phyloP scores from a whole-genome alignment of 2,888 invertebrate genomes.

The Liopterus haemorrhoidalis region DNA sequence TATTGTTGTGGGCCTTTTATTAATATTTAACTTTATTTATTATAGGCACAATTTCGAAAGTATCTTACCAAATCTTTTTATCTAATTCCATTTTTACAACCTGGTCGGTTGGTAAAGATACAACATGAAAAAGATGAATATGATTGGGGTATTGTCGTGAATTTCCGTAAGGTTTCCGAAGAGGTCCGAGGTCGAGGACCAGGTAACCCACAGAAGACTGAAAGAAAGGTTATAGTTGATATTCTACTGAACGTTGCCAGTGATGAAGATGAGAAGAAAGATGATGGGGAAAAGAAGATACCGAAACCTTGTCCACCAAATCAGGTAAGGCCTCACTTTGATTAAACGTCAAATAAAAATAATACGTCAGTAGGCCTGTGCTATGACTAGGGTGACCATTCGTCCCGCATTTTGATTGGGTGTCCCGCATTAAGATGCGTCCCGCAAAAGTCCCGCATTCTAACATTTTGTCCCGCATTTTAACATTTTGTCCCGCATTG shows the following conservation, averaged over 20 bases:
- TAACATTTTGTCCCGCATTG: too few relatives aligned
- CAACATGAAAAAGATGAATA: constrained; percentile 80
- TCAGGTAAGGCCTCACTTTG: too few relatives aligned
- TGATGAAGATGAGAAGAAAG: constrained; percentile 49
- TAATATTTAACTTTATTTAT: too few relatives aligned
- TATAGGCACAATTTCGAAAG: constrained; percentile 66
- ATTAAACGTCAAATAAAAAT: too few relatives aligned
- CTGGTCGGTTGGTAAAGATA: constrained; percentile 86
- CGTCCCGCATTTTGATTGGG: too few relatives aligned
- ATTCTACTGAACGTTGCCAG: constrained; percentile 75
- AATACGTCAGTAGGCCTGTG: too few relatives aligned
- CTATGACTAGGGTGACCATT: too few relatives aligned
- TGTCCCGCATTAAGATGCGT: too few relatives aligned
- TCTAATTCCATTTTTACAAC: constrained; percentile 88
- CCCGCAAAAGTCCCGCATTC: too few relatives aligned
- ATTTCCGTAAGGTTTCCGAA: constrained; percentile 59
- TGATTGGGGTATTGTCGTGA: constrained; percentile 95
- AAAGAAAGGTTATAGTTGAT: constrained; percentile 70
- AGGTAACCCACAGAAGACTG: constrained; percentile 52
- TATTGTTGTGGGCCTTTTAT: too few relatives aligned
- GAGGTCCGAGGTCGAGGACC: constrained; percentile 37
- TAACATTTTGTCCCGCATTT: too few relatives aligned
- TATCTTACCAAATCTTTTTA: constrained; percentile 83
- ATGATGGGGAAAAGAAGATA: constrained; percentile 41
- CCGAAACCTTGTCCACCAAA: constrained; percentile 66